phyloP scores from a whole-genome alignment of 2,888 invertebrate genomes.

The Octodonta nipae region DNA sequence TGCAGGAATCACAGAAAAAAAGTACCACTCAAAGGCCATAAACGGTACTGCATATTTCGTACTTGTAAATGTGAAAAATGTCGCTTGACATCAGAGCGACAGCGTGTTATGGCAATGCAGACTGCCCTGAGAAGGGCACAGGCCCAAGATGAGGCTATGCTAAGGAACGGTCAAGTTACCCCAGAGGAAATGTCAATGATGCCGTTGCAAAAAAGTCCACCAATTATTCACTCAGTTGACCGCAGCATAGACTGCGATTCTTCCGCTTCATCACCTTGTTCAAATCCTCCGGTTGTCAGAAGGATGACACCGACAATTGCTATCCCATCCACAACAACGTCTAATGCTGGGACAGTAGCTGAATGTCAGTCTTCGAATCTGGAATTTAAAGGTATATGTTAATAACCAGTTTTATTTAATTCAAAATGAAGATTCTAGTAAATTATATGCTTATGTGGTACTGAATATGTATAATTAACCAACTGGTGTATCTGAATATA shows the following conservation, averaged over 20 bases:
- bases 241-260: conserved; percentile 40
- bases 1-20: conserved; percentile 86
- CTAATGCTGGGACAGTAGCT: conserved; percentile 26
- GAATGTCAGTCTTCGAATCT: conserved; percentile 24
- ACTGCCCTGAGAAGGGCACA: conserved; percentile 72
- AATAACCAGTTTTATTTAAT: no score
- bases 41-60: conserved; percentile 77
- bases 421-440: no score
- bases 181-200: conserved; percentile 32
- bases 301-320: conserved; percentile 30
- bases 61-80: conserved; percentile 79
- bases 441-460: no score
- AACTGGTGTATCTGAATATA: no score
- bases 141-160: conserved; percentile 66
- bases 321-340: conserved; percentile 30
- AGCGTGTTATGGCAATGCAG: conserved; percentile 78
- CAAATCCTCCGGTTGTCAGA: conserved; percentile 39
- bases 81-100: conserved; percentile 71
- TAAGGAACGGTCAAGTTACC: conserved; percentile 25
- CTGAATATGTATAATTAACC: background rate
- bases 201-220: conserved; percentile 28
- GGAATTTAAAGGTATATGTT: conserved; percentile 23
- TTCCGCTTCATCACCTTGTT: conserved; percentile 46
- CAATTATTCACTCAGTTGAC: conserved; percentile 34
- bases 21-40: conserved; percentile 80